phyloP scores from a whole-genome alignment of 2,888 invertebrate species.

The Gasteruption jaculator region DNA sequence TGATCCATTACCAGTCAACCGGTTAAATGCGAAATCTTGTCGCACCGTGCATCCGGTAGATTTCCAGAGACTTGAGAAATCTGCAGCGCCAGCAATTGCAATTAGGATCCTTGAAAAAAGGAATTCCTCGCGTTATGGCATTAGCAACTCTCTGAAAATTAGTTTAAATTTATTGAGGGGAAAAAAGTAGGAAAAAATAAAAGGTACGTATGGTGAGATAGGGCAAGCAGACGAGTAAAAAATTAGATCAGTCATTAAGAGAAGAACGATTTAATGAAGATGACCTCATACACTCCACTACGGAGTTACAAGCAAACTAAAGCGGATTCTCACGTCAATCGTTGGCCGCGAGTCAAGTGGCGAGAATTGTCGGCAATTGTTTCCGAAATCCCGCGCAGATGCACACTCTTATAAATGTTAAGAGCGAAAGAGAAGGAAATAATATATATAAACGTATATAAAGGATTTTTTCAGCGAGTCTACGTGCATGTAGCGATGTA shows the following conservation, averaged over 20 bases:
- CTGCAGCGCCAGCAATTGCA: no score
- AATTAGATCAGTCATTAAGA: conserved; percentile 51
- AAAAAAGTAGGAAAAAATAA: conserved; percentile 7
- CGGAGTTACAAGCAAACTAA: conserved; percentile 36
- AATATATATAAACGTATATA: conserved; percentile 1
- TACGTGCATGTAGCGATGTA: conserved; percentile 11
- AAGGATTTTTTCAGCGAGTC: not conserved
- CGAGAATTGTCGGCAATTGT: conserved; percentile 53
- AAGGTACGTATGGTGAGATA: conserved; percentile 8
- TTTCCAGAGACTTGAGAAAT: no score
- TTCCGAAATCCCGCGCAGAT: conserved; percentile 52
- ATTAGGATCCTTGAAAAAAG: conserved; percentile 1
- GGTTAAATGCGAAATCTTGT: no score
- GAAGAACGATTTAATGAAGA: conserved; percentile 52
- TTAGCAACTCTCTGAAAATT: conserved; percentile 9
- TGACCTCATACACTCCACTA: conserved; percentile 49
- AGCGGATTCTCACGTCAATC: conserved; percentile 52
- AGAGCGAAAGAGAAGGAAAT: conserved; percentile 15
- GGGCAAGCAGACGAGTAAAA: conserved; percentile 34
- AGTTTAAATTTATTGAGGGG: conserved; percentile 12
- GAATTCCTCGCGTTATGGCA: conserved; percentile 4
- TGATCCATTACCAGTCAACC: no score
- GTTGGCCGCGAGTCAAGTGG: conserved; percentile 50
- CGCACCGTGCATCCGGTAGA: no score
- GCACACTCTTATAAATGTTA: conserved; percentile 31